A percentile compares a stretch with the other conserved stretches of the same genome.
Evolutionary conservation across 2,113 vertebrate species (phyloP).

Genomic region (Porphyrio hochstetteri): DNA sequence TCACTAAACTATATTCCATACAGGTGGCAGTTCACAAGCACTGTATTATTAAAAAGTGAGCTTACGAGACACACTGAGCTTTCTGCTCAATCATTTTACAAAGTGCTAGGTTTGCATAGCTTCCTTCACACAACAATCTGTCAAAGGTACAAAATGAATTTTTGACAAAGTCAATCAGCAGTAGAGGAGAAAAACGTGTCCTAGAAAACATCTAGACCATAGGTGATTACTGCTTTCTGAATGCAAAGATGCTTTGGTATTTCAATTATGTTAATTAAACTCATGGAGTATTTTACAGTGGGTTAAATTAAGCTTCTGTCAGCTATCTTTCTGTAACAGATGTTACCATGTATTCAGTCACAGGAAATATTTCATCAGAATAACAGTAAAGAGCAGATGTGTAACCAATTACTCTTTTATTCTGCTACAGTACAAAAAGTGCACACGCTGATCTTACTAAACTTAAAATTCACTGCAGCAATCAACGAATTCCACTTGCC

Average conservation of each 20-base stretch:
- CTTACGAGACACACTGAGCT: background rate
- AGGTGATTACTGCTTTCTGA: background rate
- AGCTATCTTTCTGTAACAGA: conserved; percentile 46
- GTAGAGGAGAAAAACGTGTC: background rate
- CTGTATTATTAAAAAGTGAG: background rate
- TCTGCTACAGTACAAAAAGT: background rate
- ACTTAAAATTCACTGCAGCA: background rate
- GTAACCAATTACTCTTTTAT: background rate
- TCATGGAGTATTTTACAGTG: background rate
- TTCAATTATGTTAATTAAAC: background rate
- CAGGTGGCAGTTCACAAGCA: background rate
- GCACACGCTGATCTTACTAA: background rate
- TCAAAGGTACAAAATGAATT: background rate
- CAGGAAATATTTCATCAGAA: conserved; percentile 12
- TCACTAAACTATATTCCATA: background rate
- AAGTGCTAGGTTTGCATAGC: background rate
- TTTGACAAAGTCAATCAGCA: background rate
- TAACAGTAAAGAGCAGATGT: conserved; percentile 9
- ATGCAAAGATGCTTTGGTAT: background rate
- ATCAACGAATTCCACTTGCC: background rate
- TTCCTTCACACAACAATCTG: background rate
- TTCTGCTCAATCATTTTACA: background rate
- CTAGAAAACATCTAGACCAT: background rate
- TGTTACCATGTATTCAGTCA: background rate
- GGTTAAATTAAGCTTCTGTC: background rate